Conservation (phyloP, 2,113 vertebrate species). For the Rafetus swinhoei region DNA sequence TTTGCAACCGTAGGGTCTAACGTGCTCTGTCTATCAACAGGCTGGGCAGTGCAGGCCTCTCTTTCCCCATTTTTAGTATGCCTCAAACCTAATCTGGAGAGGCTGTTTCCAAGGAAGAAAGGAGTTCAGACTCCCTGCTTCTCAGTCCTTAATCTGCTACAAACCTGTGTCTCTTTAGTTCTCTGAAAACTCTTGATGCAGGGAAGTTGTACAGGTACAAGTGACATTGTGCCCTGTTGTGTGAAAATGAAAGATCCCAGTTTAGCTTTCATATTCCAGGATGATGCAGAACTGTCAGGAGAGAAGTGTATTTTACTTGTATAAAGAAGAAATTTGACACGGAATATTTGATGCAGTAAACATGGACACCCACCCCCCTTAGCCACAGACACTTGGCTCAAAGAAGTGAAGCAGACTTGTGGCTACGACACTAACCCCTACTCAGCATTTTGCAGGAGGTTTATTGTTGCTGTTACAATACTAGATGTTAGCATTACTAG, state of each 20-base stretch:
- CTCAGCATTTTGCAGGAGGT: neutral
- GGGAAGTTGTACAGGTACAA: neutral
- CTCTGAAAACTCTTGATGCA: neutral
- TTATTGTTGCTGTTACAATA: neutral
- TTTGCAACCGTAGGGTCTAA: neutral
- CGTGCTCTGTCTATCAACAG: neutral
- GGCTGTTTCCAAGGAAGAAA: neutral
- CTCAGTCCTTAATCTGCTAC: neutral
- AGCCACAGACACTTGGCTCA: accelerated
- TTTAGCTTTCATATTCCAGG: neutral
- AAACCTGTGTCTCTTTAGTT: neutral
- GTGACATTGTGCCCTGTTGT: neutral
- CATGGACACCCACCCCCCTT: neutral
- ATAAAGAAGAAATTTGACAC: neutral
- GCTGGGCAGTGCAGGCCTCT: neutral
- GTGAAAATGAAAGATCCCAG: neutral
- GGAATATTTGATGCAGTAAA: neutral
- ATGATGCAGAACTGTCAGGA: neutral
- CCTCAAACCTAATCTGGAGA: neutral
- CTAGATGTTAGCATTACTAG: neutral
- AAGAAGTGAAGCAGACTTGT: neutral
- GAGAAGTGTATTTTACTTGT: neutral
- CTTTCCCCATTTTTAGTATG: neutral
- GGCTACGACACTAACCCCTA: neutral
- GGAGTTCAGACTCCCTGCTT: neutral